These are phyloP conservation scores for Vireo griseus DNA, from an alignment of 2,797 vertebrate species.

Conservation along the genomic window DNA sequence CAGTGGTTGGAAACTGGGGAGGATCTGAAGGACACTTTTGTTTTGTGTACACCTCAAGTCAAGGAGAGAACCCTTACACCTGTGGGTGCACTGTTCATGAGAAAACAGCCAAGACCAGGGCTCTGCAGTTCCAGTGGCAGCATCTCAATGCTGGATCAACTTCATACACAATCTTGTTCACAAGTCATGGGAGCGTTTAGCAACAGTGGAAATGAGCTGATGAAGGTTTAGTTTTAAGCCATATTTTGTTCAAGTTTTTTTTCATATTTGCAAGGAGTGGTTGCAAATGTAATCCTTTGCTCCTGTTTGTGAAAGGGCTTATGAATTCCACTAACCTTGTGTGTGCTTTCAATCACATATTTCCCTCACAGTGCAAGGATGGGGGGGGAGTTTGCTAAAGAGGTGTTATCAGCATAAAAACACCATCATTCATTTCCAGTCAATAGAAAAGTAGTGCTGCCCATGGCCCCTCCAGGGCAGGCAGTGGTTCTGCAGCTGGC, in stretches of 20 bases:
- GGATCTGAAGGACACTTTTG: neutral
- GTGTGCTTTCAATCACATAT: neutral
- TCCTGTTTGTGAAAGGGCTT: neutral
- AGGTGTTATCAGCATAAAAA: neutral
- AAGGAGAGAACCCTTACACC: neutral
- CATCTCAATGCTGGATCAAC: neutral
- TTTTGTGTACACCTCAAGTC: neutral
- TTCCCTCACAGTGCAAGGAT: neutral
- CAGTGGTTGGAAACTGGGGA: neutral
- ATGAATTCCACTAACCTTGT: neutral
- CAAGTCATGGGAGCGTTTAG: neutral
- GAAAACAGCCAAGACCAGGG: neutral
- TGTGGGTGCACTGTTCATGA: neutral
- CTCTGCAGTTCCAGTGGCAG: neutral
- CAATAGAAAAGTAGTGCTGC: neutral
- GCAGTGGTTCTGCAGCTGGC: neutral
- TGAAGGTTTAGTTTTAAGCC: neutral
- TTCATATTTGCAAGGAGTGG: neutral
- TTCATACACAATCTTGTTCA: neutral
- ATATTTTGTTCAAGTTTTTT: neutral
- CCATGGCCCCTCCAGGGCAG: neutral
- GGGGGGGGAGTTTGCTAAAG: neutral
- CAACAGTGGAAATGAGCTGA: neutral
- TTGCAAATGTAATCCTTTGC: neutral
- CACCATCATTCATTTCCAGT: neutral